Base-by-base conservation (phyloP, 2,113 vertebrate genomes). In the Indicator maculatus region DNA sequence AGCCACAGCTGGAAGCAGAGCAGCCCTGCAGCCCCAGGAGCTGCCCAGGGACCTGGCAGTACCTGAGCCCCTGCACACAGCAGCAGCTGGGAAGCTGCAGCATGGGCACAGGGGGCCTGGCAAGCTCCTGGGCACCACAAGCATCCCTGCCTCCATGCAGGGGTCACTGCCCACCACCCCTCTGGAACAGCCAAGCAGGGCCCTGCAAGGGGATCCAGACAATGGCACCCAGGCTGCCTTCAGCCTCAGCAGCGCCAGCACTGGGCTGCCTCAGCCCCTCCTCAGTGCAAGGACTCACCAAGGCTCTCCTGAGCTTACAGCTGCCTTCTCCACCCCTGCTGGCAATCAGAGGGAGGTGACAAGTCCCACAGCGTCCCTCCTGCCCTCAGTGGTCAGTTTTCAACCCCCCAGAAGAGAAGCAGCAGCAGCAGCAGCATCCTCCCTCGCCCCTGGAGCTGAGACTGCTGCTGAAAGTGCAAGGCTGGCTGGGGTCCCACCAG, bases 341-440 rank as follows among this genome's bases (percentile, higher is more conserved):
- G 2, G 4, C 30, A 7, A 59, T 41, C 82, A 61, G 30, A 18
- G 5, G 13, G 71, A 88, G 56, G 4, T 13, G 24, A 14, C 30
- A 2, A 53, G 50, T 1, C 52, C 74, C 17, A 5, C 18, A 72
- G 44, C 10, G 0, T 13, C 93, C 59, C 73, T 8, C 31, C 33
- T 58, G 64, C 47, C 60, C 28, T 60, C 88, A 21, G 1, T 1
- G 0, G 44, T 52, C 3, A 9, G 1, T 11, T 47, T 86, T 5
- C 56, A n/a, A 3, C 16, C 13, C 8, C 11, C 41, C 24, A 12
- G 73, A 19, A 31, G 45, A 31, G 89, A 47, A 81, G 4, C 1
- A 12, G 63, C 74, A 77, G 59, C 23, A 81, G 4, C 1, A 12
- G 63, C 74, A 77, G 59, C 23, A 2, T 10, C 75, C 80, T 12